phyloP scores from a whole-genome alignment of 2,888 invertebrate genomes.

The Mimachlamys varia region DNA sequence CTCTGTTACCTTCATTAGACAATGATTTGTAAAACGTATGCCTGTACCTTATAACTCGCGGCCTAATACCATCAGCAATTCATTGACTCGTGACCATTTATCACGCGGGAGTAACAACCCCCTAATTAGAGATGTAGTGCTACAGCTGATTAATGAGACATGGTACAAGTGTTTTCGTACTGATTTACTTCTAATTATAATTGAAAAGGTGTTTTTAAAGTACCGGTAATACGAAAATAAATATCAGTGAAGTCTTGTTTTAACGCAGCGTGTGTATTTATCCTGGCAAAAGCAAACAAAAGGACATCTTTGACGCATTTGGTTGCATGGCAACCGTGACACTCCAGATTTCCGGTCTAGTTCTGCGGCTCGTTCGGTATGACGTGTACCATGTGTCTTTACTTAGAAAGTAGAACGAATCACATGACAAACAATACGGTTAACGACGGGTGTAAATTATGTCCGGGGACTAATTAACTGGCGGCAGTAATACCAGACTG shows the following conservation, averaged over 20 bases:
- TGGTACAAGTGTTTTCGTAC: neutral
- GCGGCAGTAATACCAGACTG: neutral
- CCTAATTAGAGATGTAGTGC: neutral
- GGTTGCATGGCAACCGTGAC: neutral
- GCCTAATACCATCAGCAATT: neutral
- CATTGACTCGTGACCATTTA: neutral
- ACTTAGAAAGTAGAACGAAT: neutral
- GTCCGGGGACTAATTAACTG: neutral
- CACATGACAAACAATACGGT: neutral
- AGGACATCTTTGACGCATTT: neutral
- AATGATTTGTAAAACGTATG: no score
- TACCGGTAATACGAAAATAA: neutral
- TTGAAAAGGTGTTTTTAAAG: neutral
- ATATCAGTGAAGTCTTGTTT: neutral
- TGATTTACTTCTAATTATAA: constrained; percentile 2
- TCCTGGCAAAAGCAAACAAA: neutral
- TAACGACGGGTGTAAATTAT: neutral
- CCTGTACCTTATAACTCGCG: no score
- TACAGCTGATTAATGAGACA: neutral
- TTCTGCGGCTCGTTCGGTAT: neutral
- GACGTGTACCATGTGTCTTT: neutral
- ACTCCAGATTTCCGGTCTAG: neutral
- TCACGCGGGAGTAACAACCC: neutral
- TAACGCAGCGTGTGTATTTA: neutral
- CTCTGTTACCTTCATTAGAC: no score